phyloP scores from a whole-genome alignment of 2,888 invertebrate species.

The Dryocosmus kuriphilus region DNA sequence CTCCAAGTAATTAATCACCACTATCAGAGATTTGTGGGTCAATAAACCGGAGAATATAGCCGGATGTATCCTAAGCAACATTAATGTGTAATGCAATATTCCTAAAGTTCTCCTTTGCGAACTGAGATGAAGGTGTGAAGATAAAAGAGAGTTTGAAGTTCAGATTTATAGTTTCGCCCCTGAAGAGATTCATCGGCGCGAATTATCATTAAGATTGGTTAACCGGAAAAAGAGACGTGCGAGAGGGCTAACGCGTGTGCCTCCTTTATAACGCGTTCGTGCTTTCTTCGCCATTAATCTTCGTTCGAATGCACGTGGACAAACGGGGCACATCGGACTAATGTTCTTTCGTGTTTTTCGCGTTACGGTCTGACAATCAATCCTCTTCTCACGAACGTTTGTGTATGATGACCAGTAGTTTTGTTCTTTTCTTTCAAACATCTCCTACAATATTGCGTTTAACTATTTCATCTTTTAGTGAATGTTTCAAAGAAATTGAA shows the following conservation, averaged over 20 bases:
- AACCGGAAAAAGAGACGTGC: constrained; percentile 13
- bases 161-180: not conserved
- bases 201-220: constrained; percentile 22
- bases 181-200: not conserved
- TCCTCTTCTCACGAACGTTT: constrained; percentile 17
- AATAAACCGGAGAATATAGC: not conserved
- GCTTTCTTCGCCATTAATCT: constrained; percentile 36
- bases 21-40: not conserved
- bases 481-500: not conserved
- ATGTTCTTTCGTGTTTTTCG: constrained; percentile 40
- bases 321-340: constrained; percentile 34
- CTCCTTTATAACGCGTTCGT: constrained; percentile 26
- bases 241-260: constrained; percentile 4
- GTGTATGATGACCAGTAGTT: constrained; percentile 27
- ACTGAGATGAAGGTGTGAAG: not conserved
- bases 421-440: not conserved
- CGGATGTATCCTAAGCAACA: not conserved
- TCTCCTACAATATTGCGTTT: not conserved
- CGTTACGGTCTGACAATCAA: constrained; percentile 23
- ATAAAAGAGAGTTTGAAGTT: not conserved
- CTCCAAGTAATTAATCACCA: not conserved
- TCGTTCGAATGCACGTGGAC: constrained; percentile 37
- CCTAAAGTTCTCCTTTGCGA: not conserved
- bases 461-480: not conserved
- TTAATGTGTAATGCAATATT: not conserved